These are phyloP conservation scores for Adoxophyes honmai DNA, from an alignment of 1,140 invertebrate species.

Conservation along the genomic window DNA sequence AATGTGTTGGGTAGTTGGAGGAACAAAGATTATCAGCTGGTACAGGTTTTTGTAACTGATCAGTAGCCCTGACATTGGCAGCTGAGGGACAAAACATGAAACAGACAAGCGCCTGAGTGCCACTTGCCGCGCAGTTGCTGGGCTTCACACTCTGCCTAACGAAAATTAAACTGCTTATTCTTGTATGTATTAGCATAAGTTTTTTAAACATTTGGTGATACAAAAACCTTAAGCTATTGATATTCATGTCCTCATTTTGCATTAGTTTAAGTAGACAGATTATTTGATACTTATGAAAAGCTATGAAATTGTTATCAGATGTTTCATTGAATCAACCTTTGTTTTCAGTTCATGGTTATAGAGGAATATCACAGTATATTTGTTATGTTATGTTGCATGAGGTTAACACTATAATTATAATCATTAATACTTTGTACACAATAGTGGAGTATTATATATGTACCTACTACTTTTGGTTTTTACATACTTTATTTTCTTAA, in stretches of 20 bases:
- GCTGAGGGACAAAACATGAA: too few species aligned
- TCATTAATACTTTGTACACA: slow-evolving; percentile 14
- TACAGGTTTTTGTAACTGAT: too few species aligned
- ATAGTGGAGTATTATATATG: slow-evolving; percentile 14
- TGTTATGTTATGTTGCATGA: slow-evolving; percentile 10
- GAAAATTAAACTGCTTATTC: too few species aligned
- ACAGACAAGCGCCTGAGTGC: too few species aligned
- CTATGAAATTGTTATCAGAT: slow-evolving; percentile 6
- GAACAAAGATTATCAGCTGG: too few species aligned
- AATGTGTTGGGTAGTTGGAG: slow-evolving; percentile 10
- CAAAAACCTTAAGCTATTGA: too few species aligned
- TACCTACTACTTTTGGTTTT: neutral
- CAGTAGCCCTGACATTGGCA: too few species aligned
- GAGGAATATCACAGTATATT: neutral
- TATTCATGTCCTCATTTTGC: slow-evolving; percentile 20
- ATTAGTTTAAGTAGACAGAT: neutral
- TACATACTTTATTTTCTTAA: slow-evolving; percentile 3
- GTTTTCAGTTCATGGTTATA: neutral
- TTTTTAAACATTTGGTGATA: too few species aligned
- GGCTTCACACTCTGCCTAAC: too few species aligned
- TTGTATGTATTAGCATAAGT: too few species aligned
- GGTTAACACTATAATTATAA: slow-evolving; percentile 4
- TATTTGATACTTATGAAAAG: neutral
- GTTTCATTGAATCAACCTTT: neutral
- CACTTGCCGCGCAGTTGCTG: too few species aligned